Evolutionary conservation across 2,888 invertebrate species (phyloP).

Genomic region (Zygogramma bicolorata): DNA sequence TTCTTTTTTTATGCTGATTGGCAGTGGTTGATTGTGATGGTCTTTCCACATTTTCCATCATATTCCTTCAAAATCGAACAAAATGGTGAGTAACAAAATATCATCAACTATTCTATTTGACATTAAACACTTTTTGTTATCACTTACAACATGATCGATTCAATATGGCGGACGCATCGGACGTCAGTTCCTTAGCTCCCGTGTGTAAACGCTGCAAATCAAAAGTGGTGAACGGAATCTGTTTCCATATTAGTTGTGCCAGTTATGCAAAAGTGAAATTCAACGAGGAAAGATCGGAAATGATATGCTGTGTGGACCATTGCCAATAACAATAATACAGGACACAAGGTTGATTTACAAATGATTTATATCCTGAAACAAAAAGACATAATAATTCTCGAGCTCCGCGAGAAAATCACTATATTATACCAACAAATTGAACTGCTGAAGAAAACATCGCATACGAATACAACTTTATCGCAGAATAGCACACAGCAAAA

Average conservation of each 20-base stretch:
- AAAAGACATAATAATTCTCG: conserved; percentile 14
- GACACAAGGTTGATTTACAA: conserved; percentile 6
- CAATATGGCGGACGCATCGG: too few relatives aligned
- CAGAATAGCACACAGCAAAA: conserved; percentile 1
- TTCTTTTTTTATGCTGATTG: too few relatives aligned
- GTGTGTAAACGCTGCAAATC: conserved; percentile 18
- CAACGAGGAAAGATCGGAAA: conserved; percentile 9
- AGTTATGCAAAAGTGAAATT: conserved; percentile 11
- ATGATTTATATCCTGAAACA: conserved; percentile 19
- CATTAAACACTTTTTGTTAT: too few relatives aligned
- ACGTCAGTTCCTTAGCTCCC: too few relatives aligned
- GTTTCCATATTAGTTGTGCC: conserved; percentile 18
- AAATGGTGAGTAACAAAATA: too few relatives aligned
- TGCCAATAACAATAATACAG: not conserved
- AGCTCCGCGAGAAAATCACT: conserved; percentile 19
- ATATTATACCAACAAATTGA: conserved; percentile 7
- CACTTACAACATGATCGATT: too few relatives aligned
- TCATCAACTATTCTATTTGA: too few relatives aligned
- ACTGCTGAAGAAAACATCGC: not conserved
- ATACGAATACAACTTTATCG: not conserved
- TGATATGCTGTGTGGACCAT: conserved; percentile 12
- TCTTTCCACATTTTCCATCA: too few relatives aligned
- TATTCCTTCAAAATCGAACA: too few relatives aligned
- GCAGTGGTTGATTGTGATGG: too few relatives aligned
- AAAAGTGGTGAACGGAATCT: too few relatives aligned